Evolutionary conservation across 53 echinoderm and acorn worm genomes (phyloP).

Genomic region (Mesocentrotus franciscanus): DNA sequence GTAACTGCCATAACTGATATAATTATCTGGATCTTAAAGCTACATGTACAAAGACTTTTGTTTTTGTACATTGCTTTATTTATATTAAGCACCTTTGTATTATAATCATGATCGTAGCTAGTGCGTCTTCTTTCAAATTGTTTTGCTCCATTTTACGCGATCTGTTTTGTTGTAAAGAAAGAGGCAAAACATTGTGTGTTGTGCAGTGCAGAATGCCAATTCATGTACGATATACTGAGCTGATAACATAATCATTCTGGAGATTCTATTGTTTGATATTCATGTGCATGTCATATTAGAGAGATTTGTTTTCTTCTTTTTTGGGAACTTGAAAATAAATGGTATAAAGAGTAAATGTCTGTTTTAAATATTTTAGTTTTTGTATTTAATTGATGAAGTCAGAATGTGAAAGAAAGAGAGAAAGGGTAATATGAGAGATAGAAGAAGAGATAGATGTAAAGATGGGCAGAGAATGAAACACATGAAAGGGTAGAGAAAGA

Average conservation of each 20-base stretch:
- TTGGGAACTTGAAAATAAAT: slow-evolving; percentile 33
- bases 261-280: neutral
- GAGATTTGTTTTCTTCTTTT: neutral
- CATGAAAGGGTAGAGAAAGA: no score
- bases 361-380: neutral
- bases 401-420: neutral
- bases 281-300: neutral
- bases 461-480: no score
- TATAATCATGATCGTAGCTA: neutral
- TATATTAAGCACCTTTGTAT: neutral
- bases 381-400: neutral
- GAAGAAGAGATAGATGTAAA: no score
- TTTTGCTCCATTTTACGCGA: neutral
- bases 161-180: neutral
- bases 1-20: no score
- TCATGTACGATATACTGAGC: neutral
- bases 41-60: neutral
- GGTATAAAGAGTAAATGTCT: neutral
- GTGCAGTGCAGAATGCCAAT: slow-evolving; percentile 14
- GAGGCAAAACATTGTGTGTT: neutral
- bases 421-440: no score
- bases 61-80: no score
- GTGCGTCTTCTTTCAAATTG: neutral
- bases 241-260: neutral
- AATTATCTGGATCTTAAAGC: no score